phyloP scores from a whole-genome alignment of 2,888 invertebrate genomes.

The Chloroclystis v-ata region DNA sequence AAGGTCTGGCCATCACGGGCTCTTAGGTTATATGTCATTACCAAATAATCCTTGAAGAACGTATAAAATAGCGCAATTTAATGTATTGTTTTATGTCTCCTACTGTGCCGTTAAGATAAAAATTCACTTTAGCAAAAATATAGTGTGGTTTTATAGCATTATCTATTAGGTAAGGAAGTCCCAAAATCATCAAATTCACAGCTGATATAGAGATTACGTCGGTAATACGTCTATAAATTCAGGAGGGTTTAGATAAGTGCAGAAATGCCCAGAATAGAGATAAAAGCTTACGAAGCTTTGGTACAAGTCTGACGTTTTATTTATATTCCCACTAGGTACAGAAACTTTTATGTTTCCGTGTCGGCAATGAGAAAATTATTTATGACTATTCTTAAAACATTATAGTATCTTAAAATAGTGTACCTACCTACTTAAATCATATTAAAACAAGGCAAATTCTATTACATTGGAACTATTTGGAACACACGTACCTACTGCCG shows the following conservation, averaged over 20 bases:
- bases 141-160: neutral
- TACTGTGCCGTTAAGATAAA: no score
- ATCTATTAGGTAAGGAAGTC: neutral
- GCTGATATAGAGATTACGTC: slow-evolving; percentile 30
- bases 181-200: slow-evolving; percentile 6
- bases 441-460: no score
- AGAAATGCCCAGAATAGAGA: slow-evolving; percentile 33
- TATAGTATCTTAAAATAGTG: no score
- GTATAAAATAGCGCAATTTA: no score
- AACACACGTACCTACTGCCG: no score
- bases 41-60: no score
- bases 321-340: slow-evolving; percentile 10
- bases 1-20: no score
- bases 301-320: slow-evolving; percentile 32
- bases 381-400: neutral
- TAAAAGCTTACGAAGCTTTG: slow-evolving; percentile 35
- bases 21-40: no score
- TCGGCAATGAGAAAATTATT: neutral
- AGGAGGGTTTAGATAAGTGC: slow-evolving; percentile 34
- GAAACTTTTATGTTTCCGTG: neutral
- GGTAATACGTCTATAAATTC: slow-evolving; percentile 40
- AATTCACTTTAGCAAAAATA: no score
- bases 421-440: no score
- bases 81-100: no score
- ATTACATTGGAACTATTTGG: no score